Percentiles rank a stretch among this genome's conserved stretches.
phyloP scores from a whole-genome alignment of 1,140 invertebrate species.

The Lanistes nyassanus region DNA sequence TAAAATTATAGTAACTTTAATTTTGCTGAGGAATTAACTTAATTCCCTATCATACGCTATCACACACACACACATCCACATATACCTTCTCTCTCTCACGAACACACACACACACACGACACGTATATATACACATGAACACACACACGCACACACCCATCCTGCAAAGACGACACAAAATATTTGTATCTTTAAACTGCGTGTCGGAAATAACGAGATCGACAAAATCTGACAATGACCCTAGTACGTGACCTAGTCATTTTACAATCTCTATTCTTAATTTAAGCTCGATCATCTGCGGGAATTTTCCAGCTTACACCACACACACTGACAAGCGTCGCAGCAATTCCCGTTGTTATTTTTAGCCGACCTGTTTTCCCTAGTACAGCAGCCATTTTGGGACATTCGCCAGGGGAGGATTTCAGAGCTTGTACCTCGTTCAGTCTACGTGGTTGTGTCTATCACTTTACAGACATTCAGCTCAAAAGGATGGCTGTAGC shows the following conservation, averaged over 20 bases:
- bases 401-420: not conserved
- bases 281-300: not conserved
- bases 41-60: not conserved
- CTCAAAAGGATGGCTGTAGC: not conserved
- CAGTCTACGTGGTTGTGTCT: too few species aligned
- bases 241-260: not conserved
- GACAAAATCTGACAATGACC: not conserved
- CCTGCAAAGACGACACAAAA: not conserved
- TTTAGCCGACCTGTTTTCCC: not conserved
- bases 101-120: constrained; percentile 11
- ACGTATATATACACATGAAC: not conserved
- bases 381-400: not conserved
- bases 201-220: not conserved
- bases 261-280: not conserved
- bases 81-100: not conserved
- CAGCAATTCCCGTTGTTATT: constrained; percentile 4
- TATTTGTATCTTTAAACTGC: not conserved
- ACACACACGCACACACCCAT: not conserved
- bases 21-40: not conserved
- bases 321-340: not conserved
- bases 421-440: not conserved
- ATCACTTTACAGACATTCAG: not conserved
- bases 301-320: not conserved
- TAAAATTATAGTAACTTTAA: too few species aligned
- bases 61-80: constrained; percentile 13